These are phyloP conservation scores for Poeciliopsis prolifica DNA, from an alignment of 2,113 vertebrate genomes.

Conservation along the genomic window DNA sequence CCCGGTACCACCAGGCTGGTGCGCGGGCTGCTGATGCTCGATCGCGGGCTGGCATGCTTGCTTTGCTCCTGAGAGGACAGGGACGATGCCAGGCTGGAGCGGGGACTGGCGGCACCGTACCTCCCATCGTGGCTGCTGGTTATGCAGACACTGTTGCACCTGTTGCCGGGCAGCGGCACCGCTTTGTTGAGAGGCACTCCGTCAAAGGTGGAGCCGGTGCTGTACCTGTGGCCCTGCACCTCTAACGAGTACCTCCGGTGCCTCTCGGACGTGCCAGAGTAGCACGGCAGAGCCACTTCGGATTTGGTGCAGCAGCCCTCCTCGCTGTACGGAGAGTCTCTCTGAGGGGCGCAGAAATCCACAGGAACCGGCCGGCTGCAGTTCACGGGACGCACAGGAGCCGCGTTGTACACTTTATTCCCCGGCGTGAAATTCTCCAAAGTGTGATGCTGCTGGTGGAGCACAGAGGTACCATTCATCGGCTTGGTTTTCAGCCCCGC, in stretches of 20 bases:
- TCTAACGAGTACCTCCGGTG: constrained; percentile 85
- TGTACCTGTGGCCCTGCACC: constrained; percentile 82
- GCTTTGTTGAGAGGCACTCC: constrained; percentile 77
- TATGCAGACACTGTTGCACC: constrained; percentile 79
- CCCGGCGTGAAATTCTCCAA: constrained; percentile 76
- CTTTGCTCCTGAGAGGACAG: constrained; percentile 81
- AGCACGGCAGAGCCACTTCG: constrained; percentile 88
- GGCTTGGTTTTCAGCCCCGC: constrained; percentile 77
- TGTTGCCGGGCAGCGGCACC: constrained; percentile 71
- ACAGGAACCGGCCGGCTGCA: constrained; percentile 74
- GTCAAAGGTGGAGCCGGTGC: constrained; percentile 79
- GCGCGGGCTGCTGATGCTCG: constrained; percentile 84
- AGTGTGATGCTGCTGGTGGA: constrained; percentile 78
- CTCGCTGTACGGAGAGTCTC: constrained; percentile 73
- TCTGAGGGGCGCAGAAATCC: constrained; percentile 77
- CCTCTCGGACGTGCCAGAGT: constrained; percentile 82
- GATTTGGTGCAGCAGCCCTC: constrained; percentile 84
- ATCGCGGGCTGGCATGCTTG: constrained; percentile 85
- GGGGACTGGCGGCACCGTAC: constrained; percentile 77
- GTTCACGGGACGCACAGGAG: constrained; percentile 76
- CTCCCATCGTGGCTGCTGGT: constrained; percentile 75
- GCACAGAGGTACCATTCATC: constrained; percentile 79
- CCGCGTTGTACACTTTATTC: constrained; percentile 80
- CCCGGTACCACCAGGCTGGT: constrained; percentile 81
- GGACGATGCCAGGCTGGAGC: constrained; percentile 81